Base-by-base conservation (phyloP, 1,140 invertebrate genomes). In the Drosophila nigrodunni region DNA sequence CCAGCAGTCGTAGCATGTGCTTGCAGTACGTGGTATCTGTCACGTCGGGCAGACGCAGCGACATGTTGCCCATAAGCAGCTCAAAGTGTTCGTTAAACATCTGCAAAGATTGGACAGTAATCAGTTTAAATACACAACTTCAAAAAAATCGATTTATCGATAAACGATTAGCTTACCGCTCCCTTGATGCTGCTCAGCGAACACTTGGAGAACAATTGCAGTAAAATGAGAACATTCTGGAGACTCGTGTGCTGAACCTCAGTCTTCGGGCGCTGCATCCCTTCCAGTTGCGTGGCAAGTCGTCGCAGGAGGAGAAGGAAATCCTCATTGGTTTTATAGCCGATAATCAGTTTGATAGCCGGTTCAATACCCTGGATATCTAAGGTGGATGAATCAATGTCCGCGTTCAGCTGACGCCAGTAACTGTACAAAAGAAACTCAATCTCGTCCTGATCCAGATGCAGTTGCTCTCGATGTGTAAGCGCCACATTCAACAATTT, bases 1-100 rank as follows among this genome's bases (percentile, higher is more conserved):
- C 70, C 44, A 88, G 49, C 50, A 88, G 39, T 1, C 67, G 74
- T 3, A 80, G 46, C 11, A 54, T 73, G 50, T 70, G 76, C 4
- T 41, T 64, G 10, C 58, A 69, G n/a, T 62, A 78, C 9, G 18
- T 55, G 15, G 18, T 18, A 13, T 74, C 67, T 18, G 39, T 66
- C 7, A 34, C 54, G 13, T 61, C 68, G 3, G 59, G 78, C 50
- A 90, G 80, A 18, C 85, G 85, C 25, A 80, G 13, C 1, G 64
- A 50, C 0, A 67, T 71, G 21, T 65, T 80, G 41, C 65, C 75
- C 39, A 55, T 91, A 34, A 92, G 78, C 10, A 85, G 34, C 61
- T 90, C 81, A 37, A 92, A 92, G 39, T 91, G 70, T 18, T 91
- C 91, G 43, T 91, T 92, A 18, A 92, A 87, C 78, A 92, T 92